phyloP scores from a whole-genome alignment of 2,797 vertebrate genomes.

The Meriones psammophilus region DNA sequence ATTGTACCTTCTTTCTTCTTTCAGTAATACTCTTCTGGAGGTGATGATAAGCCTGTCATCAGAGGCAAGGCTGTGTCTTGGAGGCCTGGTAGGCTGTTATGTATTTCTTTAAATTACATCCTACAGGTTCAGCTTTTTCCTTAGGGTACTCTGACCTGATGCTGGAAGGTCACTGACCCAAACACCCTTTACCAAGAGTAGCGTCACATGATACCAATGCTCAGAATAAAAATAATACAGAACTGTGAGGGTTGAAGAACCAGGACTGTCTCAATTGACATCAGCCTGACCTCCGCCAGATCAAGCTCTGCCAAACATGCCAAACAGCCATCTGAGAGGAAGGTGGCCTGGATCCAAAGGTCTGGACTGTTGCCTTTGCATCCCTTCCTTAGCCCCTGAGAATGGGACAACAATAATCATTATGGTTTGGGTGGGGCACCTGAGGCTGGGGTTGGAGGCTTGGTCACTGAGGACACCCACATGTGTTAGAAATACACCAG shows the following conservation, averaged over 20 bases:
- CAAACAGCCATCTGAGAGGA: accelerated
- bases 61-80: neutral
- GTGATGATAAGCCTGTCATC: accelerated
- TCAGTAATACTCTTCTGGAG: accelerated
- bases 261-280: accelerated
- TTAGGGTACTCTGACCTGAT: neutral
- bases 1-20: neutral
- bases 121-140: accelerated
- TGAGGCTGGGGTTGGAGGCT: neutral
- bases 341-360: accelerated
- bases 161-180: accelerated
- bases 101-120: accelerated
- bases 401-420: accelerated
- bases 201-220: accelerated
- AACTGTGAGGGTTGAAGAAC: neutral
- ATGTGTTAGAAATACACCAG: neutral
- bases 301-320: too few relatives aligned
- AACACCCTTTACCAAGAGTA: accelerated
- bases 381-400: accelerated
- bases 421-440: neutral
- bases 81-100: neutral
- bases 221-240: too few relatives aligned
- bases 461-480: neutral
- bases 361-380: accelerated
- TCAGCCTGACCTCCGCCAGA: accelerated